Evolutionary conservation across 2,113 vertebrate genomes (phyloP).

Genomic region (Caracal caracal): DNA sequence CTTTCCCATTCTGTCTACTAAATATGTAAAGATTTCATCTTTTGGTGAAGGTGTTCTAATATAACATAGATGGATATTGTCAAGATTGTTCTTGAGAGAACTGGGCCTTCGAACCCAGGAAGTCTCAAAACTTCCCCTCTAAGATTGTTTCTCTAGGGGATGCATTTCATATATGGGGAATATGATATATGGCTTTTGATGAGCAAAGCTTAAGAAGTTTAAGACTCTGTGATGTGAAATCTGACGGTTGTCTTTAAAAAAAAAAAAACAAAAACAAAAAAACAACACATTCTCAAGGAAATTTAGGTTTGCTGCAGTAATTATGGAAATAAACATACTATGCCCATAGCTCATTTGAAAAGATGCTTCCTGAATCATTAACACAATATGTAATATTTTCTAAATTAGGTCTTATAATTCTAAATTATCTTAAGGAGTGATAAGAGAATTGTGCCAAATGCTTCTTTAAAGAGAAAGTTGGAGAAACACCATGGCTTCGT

Average conservation of each 20-base stretch:
- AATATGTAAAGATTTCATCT: background rate
- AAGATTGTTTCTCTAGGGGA: background rate
- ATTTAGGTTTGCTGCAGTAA: background rate
- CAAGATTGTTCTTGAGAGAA: background rate
- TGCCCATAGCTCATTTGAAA: background rate
- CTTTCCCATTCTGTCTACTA: background rate
- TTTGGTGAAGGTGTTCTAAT: background rate
- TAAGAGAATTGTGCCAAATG: background rate
- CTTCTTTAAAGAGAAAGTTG: background rate
- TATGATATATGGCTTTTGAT: background rate
- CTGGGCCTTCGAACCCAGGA: background rate
- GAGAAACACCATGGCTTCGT: background rate
- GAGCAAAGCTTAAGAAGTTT: background rate
- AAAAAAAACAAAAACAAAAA: background rate
- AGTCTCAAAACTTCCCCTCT: background rate
- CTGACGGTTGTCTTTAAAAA: background rate
- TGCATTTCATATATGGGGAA: background rate
- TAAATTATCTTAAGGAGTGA: background rate
- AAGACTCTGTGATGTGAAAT: background rate
- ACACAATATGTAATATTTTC: background rate
- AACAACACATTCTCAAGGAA: background rate
- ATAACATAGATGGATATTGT: background rate
- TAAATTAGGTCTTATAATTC: slow-evolving; percentile 24
- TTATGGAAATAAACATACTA: background rate
- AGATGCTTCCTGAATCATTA: slow-evolving; percentile 16